Evolutionary conservation across 2,888 invertebrate species (phyloP).

Genomic region (Drosophila rubida): DNA sequence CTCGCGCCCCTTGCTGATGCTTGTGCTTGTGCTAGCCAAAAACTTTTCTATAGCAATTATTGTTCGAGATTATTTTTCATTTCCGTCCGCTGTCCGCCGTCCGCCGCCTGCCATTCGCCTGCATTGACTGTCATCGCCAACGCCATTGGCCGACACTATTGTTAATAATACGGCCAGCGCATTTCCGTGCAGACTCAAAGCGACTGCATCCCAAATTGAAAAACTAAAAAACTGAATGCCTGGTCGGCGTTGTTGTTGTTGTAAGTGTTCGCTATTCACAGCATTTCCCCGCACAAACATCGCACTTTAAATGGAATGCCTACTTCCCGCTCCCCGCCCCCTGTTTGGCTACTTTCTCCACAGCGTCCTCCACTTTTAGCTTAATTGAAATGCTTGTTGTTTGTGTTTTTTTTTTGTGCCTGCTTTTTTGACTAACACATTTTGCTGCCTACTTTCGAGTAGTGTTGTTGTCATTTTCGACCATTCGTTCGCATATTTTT

Average conservation of each 20-base stretch:
- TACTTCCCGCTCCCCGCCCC: neutral
- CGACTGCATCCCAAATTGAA: slow-evolving; percentile 64
- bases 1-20: too few species aligned
- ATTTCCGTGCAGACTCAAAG: slow-evolving; percentile 25
- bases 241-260: slow-evolving; percentile 48
- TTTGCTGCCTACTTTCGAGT: slow-evolving; percentile 44
- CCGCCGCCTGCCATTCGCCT: neutral
- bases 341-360: slow-evolving; percentile 9
- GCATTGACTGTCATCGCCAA: slow-evolving; percentile 43
- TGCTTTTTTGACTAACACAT: slow-evolving; percentile 35
- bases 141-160: slow-evolving; percentile 56
- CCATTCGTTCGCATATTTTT: slow-evolving; percentile 64
- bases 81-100: slow-evolving; percentile 28
- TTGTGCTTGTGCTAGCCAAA: slow-evolving; percentile 29
- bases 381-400: slow-evolving; percentile 70
- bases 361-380: slow-evolving; percentile 48
- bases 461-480: slow-evolving; percentile 58
- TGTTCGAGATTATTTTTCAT: slow-evolving; percentile 75
- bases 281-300: slow-evolving; percentile 11
- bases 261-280: slow-evolving; percentile 14
- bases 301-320: slow-evolving; percentile 24
- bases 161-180: slow-evolving; percentile 67
- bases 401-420: too few species aligned
- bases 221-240: slow-evolving; percentile 35
- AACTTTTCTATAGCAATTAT: slow-evolving; percentile 73